Conservation (phyloP, 2,888 invertebrate genomes). For the Uropetala carovei region DNA sequence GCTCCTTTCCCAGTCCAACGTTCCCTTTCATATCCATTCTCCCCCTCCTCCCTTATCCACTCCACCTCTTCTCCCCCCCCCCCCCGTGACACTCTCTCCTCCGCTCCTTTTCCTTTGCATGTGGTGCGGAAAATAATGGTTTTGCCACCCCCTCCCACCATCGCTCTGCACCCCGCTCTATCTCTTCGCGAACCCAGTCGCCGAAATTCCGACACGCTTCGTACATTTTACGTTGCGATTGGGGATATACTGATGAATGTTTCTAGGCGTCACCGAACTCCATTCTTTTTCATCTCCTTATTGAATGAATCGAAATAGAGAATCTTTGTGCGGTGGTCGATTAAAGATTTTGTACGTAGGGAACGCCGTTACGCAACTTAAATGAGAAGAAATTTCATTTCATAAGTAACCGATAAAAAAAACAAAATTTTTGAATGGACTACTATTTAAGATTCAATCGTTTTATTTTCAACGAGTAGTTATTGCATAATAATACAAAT, state of each 20-base stretch:
- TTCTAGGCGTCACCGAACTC: not conserved
- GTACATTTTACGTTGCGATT: conserved; percentile 19
- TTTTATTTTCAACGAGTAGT: too few species aligned
- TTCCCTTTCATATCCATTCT: too few species aligned
- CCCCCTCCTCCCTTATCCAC: not conserved
- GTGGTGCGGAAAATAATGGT: conserved; percentile 37
- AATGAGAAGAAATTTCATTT: too few species aligned
- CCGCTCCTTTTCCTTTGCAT: not conserved
- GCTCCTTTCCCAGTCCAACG: not conserved
- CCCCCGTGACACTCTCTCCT: not conserved
- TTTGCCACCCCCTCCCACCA: not conserved
- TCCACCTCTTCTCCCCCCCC: not conserved
- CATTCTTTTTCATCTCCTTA: not conserved
- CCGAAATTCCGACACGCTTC: not conserved
- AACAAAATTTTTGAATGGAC: too few species aligned
- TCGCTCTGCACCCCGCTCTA: not conserved
- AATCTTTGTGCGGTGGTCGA: too few species aligned
- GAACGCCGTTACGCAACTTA: too few species aligned
- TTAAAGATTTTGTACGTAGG: too few species aligned
- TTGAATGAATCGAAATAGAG: not conserved
- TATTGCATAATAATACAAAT: too few species aligned
- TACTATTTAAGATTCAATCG: too few species aligned
- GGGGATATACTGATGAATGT: not conserved
- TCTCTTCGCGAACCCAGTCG: not conserved
- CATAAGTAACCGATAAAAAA: too few species aligned